Base-by-base conservation (phyloP, 2,113 vertebrate species). In the Hiodon alosoides region DNA sequence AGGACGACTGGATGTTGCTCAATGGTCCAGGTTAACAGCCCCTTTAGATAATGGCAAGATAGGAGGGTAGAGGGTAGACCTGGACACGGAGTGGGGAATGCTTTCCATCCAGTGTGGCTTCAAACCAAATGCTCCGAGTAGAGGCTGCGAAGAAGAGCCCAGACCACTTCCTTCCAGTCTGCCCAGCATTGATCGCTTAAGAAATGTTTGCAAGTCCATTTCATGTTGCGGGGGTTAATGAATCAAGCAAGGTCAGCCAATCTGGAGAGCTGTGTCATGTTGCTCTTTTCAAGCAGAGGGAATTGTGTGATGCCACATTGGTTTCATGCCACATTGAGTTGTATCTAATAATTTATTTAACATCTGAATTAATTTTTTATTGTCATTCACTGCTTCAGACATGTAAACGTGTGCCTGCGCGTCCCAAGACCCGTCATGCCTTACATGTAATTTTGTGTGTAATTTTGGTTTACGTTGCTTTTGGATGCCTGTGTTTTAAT, bases 401-500 rank as follows among this genome's bases (percentile, higher is more conserved):
- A 74, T 84, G 82, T 81, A 79, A 31, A 52, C 82, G 55, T 69
- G 72, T 75, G 69, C 59, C 53, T 75, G 81, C 78, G 83, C 74
- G 55, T 71, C 65, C 48, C 31, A 72, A 81, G 78, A 71, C 79
- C 76, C 58, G 72, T 77, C 83, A 17, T 78, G 67, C 77, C 68
- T 73, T 82, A 76, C 85, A 73, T 87, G 75, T 82, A 83, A 80
- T 83, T 79, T 69, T 82, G 76, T 86, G n/a, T 46, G 31, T 31
- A 31, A 81, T 87, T 88, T 87, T 85, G 82, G 31, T 31, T 88
- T 31, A 75, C 85, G 80, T 83, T 92, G 86, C 84, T 86, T 67
- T 91, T 91, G 81, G 83, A 84, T 68, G 59, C 6, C 78, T 86
- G 80, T 82, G 74, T 88, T 87, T 85, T 78, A 90, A 89, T 89